These are phyloP conservation scores for Sphecodes monilicornis DNA, from an alignment of 2,888 invertebrate species.

Conservation along the genomic window DNA sequence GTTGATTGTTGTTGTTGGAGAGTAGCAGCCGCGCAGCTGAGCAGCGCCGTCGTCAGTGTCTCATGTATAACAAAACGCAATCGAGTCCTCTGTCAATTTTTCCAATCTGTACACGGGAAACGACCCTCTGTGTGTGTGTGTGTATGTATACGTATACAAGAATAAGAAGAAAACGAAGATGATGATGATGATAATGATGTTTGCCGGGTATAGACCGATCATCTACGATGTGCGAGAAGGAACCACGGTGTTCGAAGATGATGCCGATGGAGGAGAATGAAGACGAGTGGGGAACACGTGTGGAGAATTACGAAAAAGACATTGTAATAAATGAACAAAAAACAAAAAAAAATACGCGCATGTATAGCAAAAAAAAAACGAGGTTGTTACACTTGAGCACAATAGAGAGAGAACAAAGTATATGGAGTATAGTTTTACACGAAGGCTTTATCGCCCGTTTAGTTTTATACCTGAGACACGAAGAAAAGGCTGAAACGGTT, in stretches of 20 bases:
- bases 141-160: conserved; percentile 49
- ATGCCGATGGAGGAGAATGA: neutral
- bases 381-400: conserved; percentile 67
- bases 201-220: neutral
- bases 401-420: conserved; percentile 70
- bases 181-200: neutral
- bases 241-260: neutral
- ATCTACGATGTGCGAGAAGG: neutral
- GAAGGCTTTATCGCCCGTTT: conserved; percentile 67
- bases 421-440: conserved; percentile 71
- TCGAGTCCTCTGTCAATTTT: conserved; percentile 64
- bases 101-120: conserved; percentile 28
- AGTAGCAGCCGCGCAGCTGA: conserved; percentile 34
- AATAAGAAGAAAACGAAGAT: conserved; percentile 19
- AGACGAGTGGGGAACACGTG: conserved; percentile 2
- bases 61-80: conserved; percentile 70
- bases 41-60: conserved; percentile 67
- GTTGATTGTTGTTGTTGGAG: conserved; percentile 57
- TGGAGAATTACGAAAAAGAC: conserved; percentile 23
- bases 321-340: conserved; percentile 45
- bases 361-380: conserved; percentile 49
- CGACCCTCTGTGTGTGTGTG: conserved; percentile 27
- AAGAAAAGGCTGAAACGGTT: conserved; percentile 70
- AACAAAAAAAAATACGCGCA: conserved; percentile 42
- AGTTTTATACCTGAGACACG: conserved; percentile 73